Evolutionary conservation across 2,888 invertebrate species (phyloP), one percentile per base, ranked within the genome.

Genomic region (Callyntrura guangdongensis): DNA sequence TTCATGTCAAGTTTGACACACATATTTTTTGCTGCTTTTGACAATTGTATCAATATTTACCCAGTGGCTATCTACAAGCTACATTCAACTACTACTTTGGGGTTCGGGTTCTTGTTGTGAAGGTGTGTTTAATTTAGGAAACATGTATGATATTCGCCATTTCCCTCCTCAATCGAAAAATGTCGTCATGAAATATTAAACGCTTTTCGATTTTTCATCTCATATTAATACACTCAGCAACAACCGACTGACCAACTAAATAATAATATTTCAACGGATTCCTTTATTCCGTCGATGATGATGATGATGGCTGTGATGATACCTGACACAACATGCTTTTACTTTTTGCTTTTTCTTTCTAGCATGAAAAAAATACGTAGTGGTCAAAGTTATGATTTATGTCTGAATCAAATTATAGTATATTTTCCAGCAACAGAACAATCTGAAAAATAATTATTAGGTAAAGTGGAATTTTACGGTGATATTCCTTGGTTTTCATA

Each of bases 151-250:
- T 9, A 14, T 53, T 12, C 20, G 12, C 0, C 8, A 25, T 64
- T 64, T 17, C 20, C 61, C 17, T 64, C 61, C 22, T 17, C 20
- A 22, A 64, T 22, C 61, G 5, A 27, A 20, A 17, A 8, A 17
- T 1, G n/a, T 27, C 67, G 20, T 27, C 67, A 27, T 61, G 61
- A 27, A 74, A 74, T 74, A 74, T 74, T 74, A 49, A 74, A 49
- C 11, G 1, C 3, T 49, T 36, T 74, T 74, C 74, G 74, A 74
- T 74, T 74, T 74, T 74, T 49, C 17, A 49, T 49, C 47, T 49
- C 20, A 74, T 47, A 47, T 47, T 64, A 64, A 36, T 22, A 0
- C 14, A 27, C 67, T 2, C 17, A 67, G 25, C 25, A 45, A 25
- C 22, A 36, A 17, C 45, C 17, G 22, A 74, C 20, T 74, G 74